Evolutionary conservation across 2,113 vertebrate genomes (phyloP), one percentile per base, ranked within the genome.

Genomic region (Pseudorhombus dupliciocellatus): DNA sequence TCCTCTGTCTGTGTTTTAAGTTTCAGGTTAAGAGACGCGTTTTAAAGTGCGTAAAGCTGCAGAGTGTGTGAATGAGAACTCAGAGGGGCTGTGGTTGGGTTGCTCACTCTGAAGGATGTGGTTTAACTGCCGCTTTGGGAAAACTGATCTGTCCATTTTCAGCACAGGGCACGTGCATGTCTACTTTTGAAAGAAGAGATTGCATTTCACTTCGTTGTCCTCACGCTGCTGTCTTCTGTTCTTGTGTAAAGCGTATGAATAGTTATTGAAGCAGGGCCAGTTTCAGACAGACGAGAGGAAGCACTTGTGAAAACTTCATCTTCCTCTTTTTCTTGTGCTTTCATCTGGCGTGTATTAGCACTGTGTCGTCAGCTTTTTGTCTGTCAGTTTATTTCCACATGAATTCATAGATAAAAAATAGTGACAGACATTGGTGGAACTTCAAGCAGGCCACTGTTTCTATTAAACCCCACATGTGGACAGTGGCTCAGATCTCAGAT

Each of bases 311-410:
- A 88, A 89, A 78, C 48, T 44, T 59, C 24, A 56, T 51, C 84
- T 91, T 89, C 87, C 87, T 78, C 76, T 86, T 90, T 87, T 84
- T 73, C 66, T 59, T 9, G n/a, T 21, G 42, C 64, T 84, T 87
- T 76, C 79, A 67, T 66, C 63, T 67, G 65, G 58, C 42, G 52
- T 83, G 55, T 68, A 77, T 84, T 88, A 87, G 69, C 26, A 60
- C 73, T 56, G 69, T 66, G 8, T 67, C 21, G 55, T 81, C 78
- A 87, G 79, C 78, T 80, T 46, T 21, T 50, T 44, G 60, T 37
- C 66, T 34, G 54, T 66, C 51, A 22, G 48, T 83, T 52, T 34
- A 59, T 84, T 66, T 83, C 70, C 34, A 72, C 67, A 57, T 70
- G 12, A 75, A 51, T 60, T 42, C 62, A 69, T 16, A 55, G 57